These are phyloP conservation scores for Larimichthys crocea DNA, from an alignment of 2,113 vertebrate species.

Conservation along the genomic window DNA sequence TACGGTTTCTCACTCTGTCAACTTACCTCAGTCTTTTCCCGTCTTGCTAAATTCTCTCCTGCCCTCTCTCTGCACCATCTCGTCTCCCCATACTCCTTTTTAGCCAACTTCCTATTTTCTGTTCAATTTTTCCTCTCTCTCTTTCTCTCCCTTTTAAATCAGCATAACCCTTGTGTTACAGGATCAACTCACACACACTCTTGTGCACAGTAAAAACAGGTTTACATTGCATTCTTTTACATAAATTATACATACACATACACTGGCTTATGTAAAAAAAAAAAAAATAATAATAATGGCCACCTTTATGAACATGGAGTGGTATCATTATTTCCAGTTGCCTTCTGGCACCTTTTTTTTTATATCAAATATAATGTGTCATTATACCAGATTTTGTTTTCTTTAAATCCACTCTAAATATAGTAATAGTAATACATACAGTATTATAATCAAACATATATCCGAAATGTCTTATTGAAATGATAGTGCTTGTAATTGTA, in stretches of 20 bases:
- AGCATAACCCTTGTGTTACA: neutral
- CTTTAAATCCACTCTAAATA: too few relatives aligned
- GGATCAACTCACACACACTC: neutral
- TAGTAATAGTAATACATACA: too few relatives aligned
- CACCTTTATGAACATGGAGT: neutral
- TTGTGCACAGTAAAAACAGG: neutral
- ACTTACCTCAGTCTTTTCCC: constrained; percentile 41
- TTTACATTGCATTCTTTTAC: neutral
- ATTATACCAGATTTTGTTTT: neutral
- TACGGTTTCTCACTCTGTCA: constrained; percentile 65
- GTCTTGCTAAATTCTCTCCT: constrained; percentile 7
- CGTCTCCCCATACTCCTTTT: neutral
- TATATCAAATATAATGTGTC: neutral
- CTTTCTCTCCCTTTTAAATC: neutral
- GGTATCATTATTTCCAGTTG: neutral
- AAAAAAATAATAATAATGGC: too few relatives aligned
- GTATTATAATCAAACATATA: too few relatives aligned
- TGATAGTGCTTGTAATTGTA: neutral
- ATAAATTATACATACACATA: neutral
- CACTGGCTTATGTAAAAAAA: neutral
- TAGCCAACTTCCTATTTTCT: neutral
- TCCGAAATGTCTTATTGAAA: neutral
- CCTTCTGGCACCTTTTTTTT: neutral
- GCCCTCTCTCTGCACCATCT: constrained; percentile 29
- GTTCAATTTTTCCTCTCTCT: neutral